Conservation (phyloP, 2,888 invertebrate genomes). For the Troilus luridus region DNA sequence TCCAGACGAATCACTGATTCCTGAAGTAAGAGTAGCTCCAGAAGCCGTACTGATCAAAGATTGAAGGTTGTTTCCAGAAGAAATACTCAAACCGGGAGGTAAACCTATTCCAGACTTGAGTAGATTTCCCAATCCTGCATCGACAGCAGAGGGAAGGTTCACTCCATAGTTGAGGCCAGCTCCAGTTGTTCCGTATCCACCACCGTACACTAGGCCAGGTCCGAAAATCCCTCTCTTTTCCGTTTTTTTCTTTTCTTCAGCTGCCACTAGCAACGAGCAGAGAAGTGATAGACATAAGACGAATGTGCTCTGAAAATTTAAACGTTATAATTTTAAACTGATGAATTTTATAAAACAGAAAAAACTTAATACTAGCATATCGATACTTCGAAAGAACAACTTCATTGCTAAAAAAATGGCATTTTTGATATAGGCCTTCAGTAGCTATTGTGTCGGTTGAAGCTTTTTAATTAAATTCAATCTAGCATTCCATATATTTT, state of each 20-base stretch:
- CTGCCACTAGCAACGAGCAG: neutral
- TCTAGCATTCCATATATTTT: too few relatives aligned
- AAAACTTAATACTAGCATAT: neutral
- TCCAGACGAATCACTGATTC: too few relatives aligned
- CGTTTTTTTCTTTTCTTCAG: neutral
- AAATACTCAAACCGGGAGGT: neutral
- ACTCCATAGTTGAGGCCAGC: neutral
- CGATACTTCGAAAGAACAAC: too few relatives aligned
- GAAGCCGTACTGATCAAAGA: neutral
- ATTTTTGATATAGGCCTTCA: too few relatives aligned
- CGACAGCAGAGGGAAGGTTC: neutral
- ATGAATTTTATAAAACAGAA: neutral
- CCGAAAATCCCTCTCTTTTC: neutral
- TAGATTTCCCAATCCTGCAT: neutral
- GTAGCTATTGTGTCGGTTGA: too few relatives aligned
- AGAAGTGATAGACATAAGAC: neutral
- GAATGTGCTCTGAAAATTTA: neutral
- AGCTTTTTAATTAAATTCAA: too few relatives aligned
- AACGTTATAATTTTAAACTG: neutral
- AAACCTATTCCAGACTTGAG: neutral
- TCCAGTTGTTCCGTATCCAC: conserved; percentile 4
- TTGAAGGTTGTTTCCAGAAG: neutral
- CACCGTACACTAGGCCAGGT: neutral
- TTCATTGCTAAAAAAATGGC: too few relatives aligned
- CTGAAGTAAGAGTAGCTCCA: conserved; percentile 28